phyloP scores from a whole-genome alignment of 2,113 vertebrate genomes.

The Chaetodon auriga region DNA sequence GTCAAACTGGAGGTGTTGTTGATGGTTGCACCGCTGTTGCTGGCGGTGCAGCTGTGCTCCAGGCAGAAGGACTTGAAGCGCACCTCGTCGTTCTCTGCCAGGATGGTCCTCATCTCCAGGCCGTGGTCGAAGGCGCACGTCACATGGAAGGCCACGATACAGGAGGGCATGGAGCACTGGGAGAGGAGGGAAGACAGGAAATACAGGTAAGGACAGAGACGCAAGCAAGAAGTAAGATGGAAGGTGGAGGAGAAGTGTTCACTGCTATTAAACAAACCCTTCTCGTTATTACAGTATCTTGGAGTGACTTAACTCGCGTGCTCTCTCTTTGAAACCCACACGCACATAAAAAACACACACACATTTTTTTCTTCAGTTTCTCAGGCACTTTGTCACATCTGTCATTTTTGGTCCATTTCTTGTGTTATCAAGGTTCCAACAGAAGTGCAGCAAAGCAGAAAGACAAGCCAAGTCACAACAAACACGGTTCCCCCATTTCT shows the following conservation, averaged over 20 bases:
- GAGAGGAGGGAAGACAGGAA: constrained; percentile 2
- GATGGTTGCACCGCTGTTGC: constrained; percentile 17
- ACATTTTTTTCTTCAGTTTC: constrained; percentile 9
- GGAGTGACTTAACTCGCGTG: background rate
- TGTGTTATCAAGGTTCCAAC: constrained; percentile 38
- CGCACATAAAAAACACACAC: background rate
- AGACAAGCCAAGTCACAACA: constrained; percentile 70
- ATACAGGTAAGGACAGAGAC: background rate
- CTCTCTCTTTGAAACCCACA: background rate
- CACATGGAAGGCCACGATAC: constrained; percentile 96
- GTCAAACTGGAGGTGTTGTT: constrained; percentile 32
- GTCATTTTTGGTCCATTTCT: constrained; percentile 58
- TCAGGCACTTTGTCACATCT: constrained; percentile 44
- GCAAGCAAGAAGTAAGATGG: no score
- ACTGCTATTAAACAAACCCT: background rate
- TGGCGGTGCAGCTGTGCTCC: constrained; percentile 90
- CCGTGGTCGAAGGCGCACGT: constrained; percentile 97
- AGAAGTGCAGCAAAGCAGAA: constrained; percentile 54
- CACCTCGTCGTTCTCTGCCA: constrained; percentile 96
- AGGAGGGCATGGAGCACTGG: constrained; percentile 97
- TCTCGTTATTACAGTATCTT: background rate
- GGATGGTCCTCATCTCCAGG: constrained; percentile 96
- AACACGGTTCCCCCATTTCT: constrained; percentile 60
- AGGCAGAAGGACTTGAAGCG: constrained; percentile 98
- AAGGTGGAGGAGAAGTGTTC: background rate